phyloP scores from a whole-genome alignment of 2,888 invertebrate genomes.

The Lamellibrachia columna region DNA sequence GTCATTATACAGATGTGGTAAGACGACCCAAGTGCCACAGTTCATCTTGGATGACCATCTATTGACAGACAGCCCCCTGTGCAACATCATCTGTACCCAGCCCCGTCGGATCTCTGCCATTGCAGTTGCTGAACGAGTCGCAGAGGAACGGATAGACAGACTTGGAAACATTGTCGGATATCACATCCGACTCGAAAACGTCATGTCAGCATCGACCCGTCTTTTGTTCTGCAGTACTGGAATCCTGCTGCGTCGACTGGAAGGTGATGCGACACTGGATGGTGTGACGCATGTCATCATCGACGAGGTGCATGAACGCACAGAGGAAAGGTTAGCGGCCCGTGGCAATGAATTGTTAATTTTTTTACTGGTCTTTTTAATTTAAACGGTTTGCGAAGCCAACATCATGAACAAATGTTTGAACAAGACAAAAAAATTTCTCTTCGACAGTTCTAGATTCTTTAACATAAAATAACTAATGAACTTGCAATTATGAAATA shows the following conservation, averaged over 20 bases:
- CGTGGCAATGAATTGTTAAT: not conserved
- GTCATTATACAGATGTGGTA: constrained; percentile 56
- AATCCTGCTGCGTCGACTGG: constrained; percentile 82
- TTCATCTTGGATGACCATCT: constrained; percentile 83
- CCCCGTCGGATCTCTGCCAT: constrained; percentile 91
- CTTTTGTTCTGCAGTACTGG: constrained; percentile 67
- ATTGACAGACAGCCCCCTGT: constrained; percentile 56
- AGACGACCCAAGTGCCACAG: constrained; percentile 78
- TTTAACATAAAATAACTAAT: too few relatives aligned
- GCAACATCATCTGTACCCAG: constrained; percentile 70
- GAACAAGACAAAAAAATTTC: too few relatives aligned
- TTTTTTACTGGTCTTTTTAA: not conserved
- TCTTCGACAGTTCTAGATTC: too few relatives aligned
- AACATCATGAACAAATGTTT: too few relatives aligned
- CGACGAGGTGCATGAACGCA: constrained; percentile 93
- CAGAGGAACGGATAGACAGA: constrained; percentile 81
- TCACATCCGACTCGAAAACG: constrained; percentile 74
- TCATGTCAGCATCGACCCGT: constrained; percentile 67
- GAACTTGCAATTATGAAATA: too few relatives aligned
- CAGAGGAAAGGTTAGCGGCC: constrained; percentile 56
- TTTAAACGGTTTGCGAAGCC: not conserved
- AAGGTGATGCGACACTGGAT: constrained; percentile 75
- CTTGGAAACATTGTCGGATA: constrained; percentile 78
- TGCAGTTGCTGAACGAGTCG: constrained; percentile 85
- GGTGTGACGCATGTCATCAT: constrained; percentile 83